Conservation (phyloP, 2,888 invertebrate genomes). For the Cordilura impudica region DNA sequence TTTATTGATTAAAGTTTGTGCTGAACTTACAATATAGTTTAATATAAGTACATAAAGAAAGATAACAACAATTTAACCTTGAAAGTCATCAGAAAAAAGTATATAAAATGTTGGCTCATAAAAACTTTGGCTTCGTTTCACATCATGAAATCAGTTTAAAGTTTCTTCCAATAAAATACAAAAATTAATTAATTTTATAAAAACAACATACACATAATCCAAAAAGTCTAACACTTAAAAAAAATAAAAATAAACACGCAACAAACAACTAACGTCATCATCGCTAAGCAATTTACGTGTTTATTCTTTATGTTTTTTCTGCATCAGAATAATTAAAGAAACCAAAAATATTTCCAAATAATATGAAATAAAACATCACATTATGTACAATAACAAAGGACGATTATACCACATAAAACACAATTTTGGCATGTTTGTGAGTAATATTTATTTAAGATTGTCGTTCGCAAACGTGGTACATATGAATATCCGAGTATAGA, state of each 20-base stretch:
- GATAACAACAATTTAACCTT: too few species aligned
- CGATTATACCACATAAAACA: not conserved
- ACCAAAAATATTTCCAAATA: not conserved
- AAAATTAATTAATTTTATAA: too few species aligned
- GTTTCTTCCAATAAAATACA: too few species aligned
- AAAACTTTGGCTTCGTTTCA: constrained; percentile 10
- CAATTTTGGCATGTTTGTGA: not conserved
- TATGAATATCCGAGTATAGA: not conserved
- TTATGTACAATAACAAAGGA: too few species aligned
- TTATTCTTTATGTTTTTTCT: not conserved
- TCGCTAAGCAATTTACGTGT: not conserved
- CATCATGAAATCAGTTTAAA: not conserved
- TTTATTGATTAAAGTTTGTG: too few species aligned
- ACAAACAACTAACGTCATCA: constrained; percentile 29
- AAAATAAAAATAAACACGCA: not conserved
- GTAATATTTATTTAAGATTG: not conserved
- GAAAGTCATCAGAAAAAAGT: not conserved
- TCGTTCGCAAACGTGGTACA: not conserved
- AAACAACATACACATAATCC: too few species aligned
- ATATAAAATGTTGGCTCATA: not conserved
- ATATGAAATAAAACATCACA: not conserved
- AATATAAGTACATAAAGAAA: too few species aligned
- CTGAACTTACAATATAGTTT: too few species aligned
- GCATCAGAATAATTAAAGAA: too few species aligned
- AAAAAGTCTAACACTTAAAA: not conserved